phyloP scores from a whole-genome alignment of 1,140 invertebrate species.

The Druon quercuslanigerum region DNA sequence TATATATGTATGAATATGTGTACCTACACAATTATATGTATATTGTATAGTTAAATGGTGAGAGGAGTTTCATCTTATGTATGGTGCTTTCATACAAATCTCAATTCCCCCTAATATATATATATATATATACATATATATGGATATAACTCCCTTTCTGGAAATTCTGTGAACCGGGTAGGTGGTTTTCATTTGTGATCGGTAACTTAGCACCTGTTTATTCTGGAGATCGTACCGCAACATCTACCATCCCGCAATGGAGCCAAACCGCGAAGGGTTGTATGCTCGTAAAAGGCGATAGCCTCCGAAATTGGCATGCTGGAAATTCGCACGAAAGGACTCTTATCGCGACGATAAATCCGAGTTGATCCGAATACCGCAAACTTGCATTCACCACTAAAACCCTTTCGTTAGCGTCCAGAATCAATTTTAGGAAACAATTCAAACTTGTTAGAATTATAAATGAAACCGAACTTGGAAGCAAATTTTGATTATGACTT shows the following conservation, averaged over 20 bases:
- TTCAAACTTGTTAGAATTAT: not conserved
- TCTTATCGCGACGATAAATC: constrained; percentile 16
- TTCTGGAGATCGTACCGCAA: constrained; percentile 8
- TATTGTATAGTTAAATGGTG: no score
- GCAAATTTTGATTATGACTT: not conserved
- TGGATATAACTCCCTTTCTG: not conserved
- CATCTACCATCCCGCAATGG: not conserved
- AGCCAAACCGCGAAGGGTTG: constrained; percentile 16
- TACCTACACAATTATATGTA: no score
- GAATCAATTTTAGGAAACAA: constrained; percentile 9
- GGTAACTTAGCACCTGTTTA: constrained; percentile 15
- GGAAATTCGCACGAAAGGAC: constrained; percentile 10
- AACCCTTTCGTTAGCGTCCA: not conserved
- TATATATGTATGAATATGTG: no score
- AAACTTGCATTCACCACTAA: not conserved
- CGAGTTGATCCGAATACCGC: not conserved
- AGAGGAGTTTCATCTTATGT: no score
- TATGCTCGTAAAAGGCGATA: constrained; percentile 1
- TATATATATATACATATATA: no score
- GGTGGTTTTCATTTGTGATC: not conserved
- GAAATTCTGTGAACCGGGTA: not conserved
- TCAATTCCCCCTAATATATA: no score
- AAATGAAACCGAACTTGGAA: not conserved
- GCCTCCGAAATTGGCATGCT: constrained; percentile 11
- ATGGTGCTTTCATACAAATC: no score